Percentiles rank a stretch among this genome's conserved stretches.
Conservation (phyloP, 2,888 invertebrate species). For the Drosophila neonasuta region DNA sequence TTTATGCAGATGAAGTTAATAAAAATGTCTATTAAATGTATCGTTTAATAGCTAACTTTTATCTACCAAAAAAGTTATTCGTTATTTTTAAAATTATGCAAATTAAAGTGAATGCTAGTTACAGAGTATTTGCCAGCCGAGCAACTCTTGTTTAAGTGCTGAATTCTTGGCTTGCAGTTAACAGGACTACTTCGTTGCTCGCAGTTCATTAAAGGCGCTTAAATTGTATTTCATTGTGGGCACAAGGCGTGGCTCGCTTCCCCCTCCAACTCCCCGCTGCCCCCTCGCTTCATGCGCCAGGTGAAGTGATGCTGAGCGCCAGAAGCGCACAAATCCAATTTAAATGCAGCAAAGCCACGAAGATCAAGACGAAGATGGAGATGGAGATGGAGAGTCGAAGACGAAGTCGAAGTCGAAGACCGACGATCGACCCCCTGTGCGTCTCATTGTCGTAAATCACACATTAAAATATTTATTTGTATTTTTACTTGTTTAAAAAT, state of each 20-base stretch:
- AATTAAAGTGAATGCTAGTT: no score
- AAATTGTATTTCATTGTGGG: conserved; percentile 73
- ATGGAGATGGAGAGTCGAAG: no score
- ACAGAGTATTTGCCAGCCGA: not conserved
- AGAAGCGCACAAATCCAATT: conserved; percentile 77
- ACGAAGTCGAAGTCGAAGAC: conserved; percentile 7
- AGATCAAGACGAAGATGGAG: not conserved
- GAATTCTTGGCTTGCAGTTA: not conserved
- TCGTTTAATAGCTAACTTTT: no score
- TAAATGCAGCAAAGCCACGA: conserved; percentile 50
- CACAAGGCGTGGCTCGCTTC: conserved; percentile 26
- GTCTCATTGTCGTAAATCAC: conserved; percentile 77
- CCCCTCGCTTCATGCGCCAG: conserved; percentile 6
- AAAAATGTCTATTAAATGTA: no score
- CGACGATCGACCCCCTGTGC: conserved; percentile 64
- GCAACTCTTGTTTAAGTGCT: not conserved
- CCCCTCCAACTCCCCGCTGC: not conserved
- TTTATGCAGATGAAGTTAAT: no score
- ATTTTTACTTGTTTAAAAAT: conserved; percentile 78
- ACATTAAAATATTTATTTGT: conserved; percentile 78
- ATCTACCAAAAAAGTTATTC: no score
- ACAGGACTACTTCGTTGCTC: conserved; percentile 16
- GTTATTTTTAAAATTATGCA: no score
- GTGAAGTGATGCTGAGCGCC: conserved; percentile 48
- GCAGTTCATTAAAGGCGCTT: conserved; percentile 73